Percentiles rank a stretch among this genome's conserved stretches.
These are phyloP conservation scores for Palythoa grandiflora DNA, from an alignment of 92 coral and sea anemone genomes.

Conservation along the genomic window DNA sequence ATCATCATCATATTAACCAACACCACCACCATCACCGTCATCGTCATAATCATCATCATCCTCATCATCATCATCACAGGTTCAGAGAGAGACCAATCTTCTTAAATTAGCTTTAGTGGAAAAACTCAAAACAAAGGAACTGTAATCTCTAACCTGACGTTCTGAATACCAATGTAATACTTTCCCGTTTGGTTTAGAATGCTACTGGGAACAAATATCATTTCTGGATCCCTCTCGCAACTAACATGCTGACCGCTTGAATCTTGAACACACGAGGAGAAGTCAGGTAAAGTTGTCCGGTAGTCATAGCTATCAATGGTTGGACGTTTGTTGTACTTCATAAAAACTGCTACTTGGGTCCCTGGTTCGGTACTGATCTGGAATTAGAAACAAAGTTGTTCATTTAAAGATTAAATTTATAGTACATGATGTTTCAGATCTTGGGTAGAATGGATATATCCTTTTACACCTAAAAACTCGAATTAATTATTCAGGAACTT, in stretches of 20 bases:
- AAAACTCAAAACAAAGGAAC: not conserved
- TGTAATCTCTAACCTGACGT: constrained; percentile 11
- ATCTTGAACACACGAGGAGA: constrained; percentile 42
- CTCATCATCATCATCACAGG: too few relatives aligned
- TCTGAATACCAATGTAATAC: constrained; percentile 69
- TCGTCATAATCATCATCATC: too few relatives aligned
- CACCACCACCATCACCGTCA: too few relatives aligned
- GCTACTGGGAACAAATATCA: constrained; percentile 17
- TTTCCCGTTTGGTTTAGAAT: constrained; percentile 45
- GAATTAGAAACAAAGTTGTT: not conserved
- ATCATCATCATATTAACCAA: too few relatives aligned
- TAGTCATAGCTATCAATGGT: constrained; percentile 36
- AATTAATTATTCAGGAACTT: too few relatives aligned
- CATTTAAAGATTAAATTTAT: not conserved
- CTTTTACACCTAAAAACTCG: too few relatives aligned
- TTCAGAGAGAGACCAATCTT: too few relatives aligned
- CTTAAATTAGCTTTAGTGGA: not conserved
- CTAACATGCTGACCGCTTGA: constrained; percentile 1
- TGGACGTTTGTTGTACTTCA: constrained; percentile 53
- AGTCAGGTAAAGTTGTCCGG: constrained; percentile 52
- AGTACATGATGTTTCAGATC: not conserved
- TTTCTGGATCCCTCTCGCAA: constrained; percentile 23
- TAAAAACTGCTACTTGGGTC: constrained; percentile 13
- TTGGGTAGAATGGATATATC: not conserved
- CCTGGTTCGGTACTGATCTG: constrained; percentile 4